These are phyloP conservation scores for Allacma fusca DNA, from an alignment of 2,888 invertebrate genomes.

Conservation along the genomic window DNA sequence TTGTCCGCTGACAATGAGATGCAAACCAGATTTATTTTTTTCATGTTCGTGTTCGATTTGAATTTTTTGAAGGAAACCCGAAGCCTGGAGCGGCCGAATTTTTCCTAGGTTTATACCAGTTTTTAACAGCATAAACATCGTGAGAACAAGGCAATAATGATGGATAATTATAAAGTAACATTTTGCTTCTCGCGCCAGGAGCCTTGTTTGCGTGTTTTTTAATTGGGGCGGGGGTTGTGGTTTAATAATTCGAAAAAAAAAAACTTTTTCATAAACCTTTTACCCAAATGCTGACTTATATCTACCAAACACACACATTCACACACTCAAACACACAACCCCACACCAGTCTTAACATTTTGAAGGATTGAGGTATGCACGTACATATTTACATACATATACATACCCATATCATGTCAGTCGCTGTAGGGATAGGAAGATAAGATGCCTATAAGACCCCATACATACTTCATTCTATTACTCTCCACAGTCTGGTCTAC, in stretches of 20 bases:
- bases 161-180: slow-evolving; percentile 61
- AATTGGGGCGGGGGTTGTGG: slow-evolving; percentile 59
- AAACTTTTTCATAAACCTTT: neutral
- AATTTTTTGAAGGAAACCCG: slow-evolving; percentile 43
- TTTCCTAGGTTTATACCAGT: slow-evolving; percentile 51
- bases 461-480: slow-evolving; percentile 10
- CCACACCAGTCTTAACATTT: neutral
- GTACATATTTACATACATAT: neutral
- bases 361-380: neutral
- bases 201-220: slow-evolving; percentile 60
- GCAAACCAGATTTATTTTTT: slow-evolving; percentile 30
- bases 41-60: slow-evolving; percentile 35
- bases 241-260: slow-evolving; percentile 50
- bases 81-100: slow-evolving; percentile 48
- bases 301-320: slow-evolving; percentile 3
- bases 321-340: slow-evolving; percentile 19
- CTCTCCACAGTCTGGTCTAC: too few relatives aligned
- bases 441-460: neutral
- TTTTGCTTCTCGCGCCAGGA: slow-evolving; percentile 61
- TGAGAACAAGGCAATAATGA: slow-evolving; percentile 61
- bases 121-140: slow-evolving; percentile 57
- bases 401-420: neutral
- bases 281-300: neutral
- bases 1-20: slow-evolving; percentile 38
- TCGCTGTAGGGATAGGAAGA: neutral